Percentiles rank a stretch among this genome's conserved stretches.
phyloP scores from a whole-genome alignment of 2,888 invertebrate genomes.

The Scelioninae gen. 1 region DNA sequence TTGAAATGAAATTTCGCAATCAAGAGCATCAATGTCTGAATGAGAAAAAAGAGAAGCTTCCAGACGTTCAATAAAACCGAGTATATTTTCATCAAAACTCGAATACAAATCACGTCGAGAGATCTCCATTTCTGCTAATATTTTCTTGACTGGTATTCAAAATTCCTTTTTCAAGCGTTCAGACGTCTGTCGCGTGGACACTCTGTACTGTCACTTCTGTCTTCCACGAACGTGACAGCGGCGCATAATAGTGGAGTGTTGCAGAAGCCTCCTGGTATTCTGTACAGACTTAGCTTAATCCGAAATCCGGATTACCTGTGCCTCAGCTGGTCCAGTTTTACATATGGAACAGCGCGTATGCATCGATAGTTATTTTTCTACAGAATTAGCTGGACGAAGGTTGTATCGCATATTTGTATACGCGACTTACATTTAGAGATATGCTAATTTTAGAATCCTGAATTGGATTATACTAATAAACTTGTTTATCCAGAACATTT shows the following conservation, averaged over 20 bases:
- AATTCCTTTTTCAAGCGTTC: conserved; percentile 46
- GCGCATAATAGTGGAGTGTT: conserved; percentile 58
- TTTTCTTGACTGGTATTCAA: conserved; percentile 41
- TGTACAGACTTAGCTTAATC: conserved; percentile 80
- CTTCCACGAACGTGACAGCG: conserved; percentile 71
- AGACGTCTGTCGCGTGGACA: conserved; percentile 68
- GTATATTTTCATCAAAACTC: conserved; percentile 8
- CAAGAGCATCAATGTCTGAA: too few species aligned
- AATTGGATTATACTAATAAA: neutral
- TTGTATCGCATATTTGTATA: conserved; percentile 31
- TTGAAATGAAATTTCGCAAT: too few species aligned
- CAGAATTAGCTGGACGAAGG: conserved; percentile 62
- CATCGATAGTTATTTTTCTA: conserved; percentile 72
- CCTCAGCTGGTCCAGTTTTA: conserved; percentile 79
- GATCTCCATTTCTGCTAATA: conserved; percentile 16
- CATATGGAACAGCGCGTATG: conserved; percentile 67
- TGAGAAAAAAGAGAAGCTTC: neutral
- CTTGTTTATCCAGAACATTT: neutral
- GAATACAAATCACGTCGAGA: conserved; percentile 23
- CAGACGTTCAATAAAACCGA: too few species aligned
- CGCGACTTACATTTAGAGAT: conserved; percentile 19
- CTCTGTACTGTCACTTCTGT: conserved; percentile 65
- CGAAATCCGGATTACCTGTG: conserved; percentile 83
- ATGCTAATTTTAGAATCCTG: neutral
- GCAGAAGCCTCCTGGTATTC: conserved; percentile 74